phyloP scores from a whole-genome alignment of 2,113 vertebrate species.

The Stegastes partitus region DNA sequence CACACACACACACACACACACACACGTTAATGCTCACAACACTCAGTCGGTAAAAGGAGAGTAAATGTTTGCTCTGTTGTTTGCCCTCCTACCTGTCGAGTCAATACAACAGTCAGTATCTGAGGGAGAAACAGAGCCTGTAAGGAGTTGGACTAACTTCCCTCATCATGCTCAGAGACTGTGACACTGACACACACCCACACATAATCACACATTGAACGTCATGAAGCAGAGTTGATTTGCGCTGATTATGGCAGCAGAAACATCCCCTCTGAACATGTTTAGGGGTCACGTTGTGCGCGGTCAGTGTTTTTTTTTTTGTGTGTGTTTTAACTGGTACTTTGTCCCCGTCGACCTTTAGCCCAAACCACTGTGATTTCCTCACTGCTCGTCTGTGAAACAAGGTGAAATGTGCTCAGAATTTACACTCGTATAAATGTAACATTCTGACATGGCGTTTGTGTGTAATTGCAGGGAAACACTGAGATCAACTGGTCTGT shows the following conservation, averaged over 20 bases:
- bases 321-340: slow-evolving; percentile 69
- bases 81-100: slow-evolving; percentile 57
- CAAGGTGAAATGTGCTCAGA: slow-evolving; percentile 24
- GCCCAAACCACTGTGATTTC: slow-evolving; percentile 42
- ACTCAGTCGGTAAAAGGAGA: slow-evolving; percentile 50
- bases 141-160: slow-evolving; percentile 5
- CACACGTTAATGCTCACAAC: slow-evolving; percentile 23
- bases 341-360: slow-evolving; percentile 75
- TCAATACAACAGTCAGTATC: slow-evolving; percentile 55
- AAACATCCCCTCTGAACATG: background rate
- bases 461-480: background rate
- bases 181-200: background rate
- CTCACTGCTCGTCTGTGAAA: slow-evolving; percentile 39
- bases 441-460: background rate
- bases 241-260: background rate
- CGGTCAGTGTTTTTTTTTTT: background rate
- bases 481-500: background rate
- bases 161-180: background rate
- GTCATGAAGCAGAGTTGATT: background rate
- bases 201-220: background rate
- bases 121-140: slow-evolving; percentile 8
- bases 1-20: slow-evolving; percentile 30
- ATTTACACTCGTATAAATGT: background rate
- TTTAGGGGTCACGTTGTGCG: background rate
- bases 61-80: slow-evolving; percentile 77